These are phyloP conservation scores for Microctenopoma stevenorrisi DNA, from an alignment of 2,797 vertebrate species.

Conservation along the genomic window DNA sequence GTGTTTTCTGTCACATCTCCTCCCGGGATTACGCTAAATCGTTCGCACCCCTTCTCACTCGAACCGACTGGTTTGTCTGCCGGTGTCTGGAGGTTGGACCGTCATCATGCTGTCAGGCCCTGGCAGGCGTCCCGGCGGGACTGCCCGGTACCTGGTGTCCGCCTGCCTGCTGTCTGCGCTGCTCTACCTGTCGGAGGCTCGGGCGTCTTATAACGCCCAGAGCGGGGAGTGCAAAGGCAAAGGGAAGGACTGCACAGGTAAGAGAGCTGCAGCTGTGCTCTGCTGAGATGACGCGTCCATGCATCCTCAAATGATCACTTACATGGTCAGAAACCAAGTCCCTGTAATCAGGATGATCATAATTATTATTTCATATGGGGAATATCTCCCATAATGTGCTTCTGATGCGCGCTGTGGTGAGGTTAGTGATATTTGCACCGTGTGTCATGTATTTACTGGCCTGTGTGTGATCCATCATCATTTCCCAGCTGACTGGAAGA, in stretches of 20 bases:
- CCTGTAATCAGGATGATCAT: background rate
- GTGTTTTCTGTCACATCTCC: background rate
- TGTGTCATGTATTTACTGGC: background rate
- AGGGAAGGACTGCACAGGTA: constrained; percentile 76
- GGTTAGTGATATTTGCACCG: constrained; percentile 20
- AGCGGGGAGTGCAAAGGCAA: constrained; percentile 75
- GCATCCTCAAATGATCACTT: background rate
- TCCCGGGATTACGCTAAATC: constrained; percentile 14
- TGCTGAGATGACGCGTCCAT: background rate
- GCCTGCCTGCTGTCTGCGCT: constrained; percentile 56
- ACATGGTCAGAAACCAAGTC: no score
- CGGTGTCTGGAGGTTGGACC: constrained; percentile 22
- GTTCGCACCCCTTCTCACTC: constrained; percentile 18
- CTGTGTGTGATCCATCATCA: background rate
- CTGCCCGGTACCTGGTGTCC: constrained; percentile 43
- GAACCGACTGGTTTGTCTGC: background rate
- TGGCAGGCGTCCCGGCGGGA: constrained; percentile 43
- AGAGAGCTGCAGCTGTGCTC: background rate
- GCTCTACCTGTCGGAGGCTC: constrained; percentile 51
- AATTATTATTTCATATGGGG: background rate
- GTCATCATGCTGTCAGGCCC: constrained; percentile 54
- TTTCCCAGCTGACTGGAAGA: background rate
- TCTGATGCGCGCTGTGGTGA: background rate
- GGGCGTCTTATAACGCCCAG: constrained; percentile 61
- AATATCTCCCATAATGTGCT: background rate